Evolutionary conservation across 23 tunicate genomes (phyloP).

Genomic region (Trididemnum nubilum): DNA sequence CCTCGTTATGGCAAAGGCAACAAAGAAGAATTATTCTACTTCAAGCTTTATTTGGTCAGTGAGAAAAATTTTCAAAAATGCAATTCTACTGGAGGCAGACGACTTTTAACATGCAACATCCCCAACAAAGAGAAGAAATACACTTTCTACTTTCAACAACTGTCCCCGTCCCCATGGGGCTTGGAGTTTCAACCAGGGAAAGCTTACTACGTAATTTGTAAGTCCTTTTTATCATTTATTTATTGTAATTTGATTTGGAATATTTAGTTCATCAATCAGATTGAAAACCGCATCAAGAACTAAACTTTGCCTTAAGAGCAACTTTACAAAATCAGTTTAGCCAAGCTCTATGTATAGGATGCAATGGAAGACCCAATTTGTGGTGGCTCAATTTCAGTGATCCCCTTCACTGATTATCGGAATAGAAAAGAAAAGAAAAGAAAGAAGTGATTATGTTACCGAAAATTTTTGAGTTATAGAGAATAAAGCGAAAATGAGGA

Average conservation of each 20-base stretch:
- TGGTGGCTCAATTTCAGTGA: too few species aligned
- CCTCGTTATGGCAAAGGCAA: conserved; percentile 43
- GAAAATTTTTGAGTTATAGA: too few species aligned
- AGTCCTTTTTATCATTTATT: conserved; percentile 32
- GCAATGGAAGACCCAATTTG: too few species aligned
- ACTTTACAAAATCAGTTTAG: too few species aligned
- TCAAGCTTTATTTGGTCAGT: conserved; percentile 63
- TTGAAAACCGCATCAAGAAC: too few species aligned
- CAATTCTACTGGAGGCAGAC: conserved; percentile 54
- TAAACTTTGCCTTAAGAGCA: too few species aligned
- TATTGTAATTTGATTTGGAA: too few species aligned
- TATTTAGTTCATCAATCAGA: not conserved
- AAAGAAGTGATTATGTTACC: too few species aligned
- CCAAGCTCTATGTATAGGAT: too few species aligned
- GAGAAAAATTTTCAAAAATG: conserved; percentile 57
- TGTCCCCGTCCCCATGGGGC: conserved; percentile 95
- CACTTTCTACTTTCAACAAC: conserved; percentile 82
- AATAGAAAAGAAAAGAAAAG: too few species aligned
- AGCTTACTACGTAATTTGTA: conserved; percentile 90
- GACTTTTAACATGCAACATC: conserved; percentile 73
- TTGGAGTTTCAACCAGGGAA: conserved; percentile 73
- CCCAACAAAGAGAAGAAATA: conserved; percentile 90
- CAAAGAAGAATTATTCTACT: conserved; percentile 56
- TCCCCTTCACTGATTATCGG: too few species aligned
- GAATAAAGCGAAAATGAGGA: too few species aligned